Percentiles rank a stretch among this genome's conserved stretches.
Conservation (phyloP, 1,140 invertebrate genomes). For the Listronotus oregonensis region DNA sequence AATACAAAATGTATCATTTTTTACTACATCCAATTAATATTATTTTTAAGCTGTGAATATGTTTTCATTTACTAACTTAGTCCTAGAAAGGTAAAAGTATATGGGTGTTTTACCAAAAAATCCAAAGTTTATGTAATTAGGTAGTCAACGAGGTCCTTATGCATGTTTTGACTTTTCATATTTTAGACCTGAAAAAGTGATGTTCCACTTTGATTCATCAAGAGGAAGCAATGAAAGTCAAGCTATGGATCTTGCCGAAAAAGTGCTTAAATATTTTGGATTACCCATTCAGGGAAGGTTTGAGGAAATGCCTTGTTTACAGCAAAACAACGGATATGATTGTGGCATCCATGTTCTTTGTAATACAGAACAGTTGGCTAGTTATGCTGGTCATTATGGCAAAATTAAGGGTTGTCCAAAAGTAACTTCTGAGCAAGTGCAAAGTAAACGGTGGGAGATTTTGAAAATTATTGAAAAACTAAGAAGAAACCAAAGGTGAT, state of each 20-base stretch:
- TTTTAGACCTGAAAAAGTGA: constrained; percentile 68
- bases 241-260: constrained; percentile 63
- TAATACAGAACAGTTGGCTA: constrained; percentile 69
- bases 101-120: too few relatives aligned
- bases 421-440: constrained; percentile 43
- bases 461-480: constrained; percentile 52
- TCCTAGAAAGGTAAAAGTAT: too few relatives aligned
- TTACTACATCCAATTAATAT: too few relatives aligned
- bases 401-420: constrained; percentile 60
- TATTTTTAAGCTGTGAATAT: too few relatives aligned
- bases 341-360: constrained; percentile 59
- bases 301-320: constrained; percentile 64
- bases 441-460: constrained; percentile 51
- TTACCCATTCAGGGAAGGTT: constrained; percentile 57
- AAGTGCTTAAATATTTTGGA: constrained; percentile 62
- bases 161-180: too few relatives aligned
- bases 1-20: too few relatives aligned
- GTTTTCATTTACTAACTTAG: too few relatives aligned
- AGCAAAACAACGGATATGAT: constrained; percentile 61
- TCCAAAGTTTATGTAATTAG: too few relatives aligned
- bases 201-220: constrained; percentile 82
- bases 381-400: constrained; percentile 58
- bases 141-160: too few relatives aligned
- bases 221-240: constrained; percentile 62
- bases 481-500: constrained; percentile 20